Conservation (phyloP, 2,113 vertebrate species). For the Gobius niger region DNA sequence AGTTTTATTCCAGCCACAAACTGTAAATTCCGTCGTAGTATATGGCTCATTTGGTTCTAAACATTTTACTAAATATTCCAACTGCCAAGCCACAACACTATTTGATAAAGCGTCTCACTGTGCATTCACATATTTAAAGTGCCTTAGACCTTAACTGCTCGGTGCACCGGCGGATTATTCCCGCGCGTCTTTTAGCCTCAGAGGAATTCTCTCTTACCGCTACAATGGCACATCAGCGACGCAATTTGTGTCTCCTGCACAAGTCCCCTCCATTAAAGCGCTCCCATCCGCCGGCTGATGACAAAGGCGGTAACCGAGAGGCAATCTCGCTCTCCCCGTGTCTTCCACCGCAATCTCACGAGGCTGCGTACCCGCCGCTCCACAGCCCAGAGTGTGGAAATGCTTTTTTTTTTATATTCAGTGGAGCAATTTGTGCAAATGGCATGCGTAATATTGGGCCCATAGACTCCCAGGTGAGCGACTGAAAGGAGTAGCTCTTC, state of each 20-base stretch:
- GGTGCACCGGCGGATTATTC: not conserved
- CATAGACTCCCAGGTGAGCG: constrained; percentile 57
- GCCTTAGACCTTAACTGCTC: not conserved
- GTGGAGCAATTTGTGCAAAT: constrained; percentile 76
- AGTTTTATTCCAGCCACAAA: too few relatives aligned
- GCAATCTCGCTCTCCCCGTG: constrained; percentile 32
- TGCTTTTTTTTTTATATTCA: constrained; percentile 66
- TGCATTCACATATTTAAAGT: too few relatives aligned
- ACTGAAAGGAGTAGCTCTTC: constrained; percentile 53
- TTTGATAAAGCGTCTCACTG: too few relatives aligned
- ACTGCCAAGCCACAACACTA: too few relatives aligned
- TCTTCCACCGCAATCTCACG: too few relatives aligned
- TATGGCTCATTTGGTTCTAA: too few relatives aligned
- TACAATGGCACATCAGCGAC: constrained; percentile 2
- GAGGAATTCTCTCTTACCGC: constrained; percentile 8
- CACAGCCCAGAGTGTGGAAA: constrained; percentile 45
- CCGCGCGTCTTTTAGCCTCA: not conserved
- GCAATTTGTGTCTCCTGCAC: constrained; percentile 11
- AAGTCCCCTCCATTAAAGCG: constrained; percentile 23
- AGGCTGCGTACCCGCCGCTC: not conserved
- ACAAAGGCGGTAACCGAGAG: constrained; percentile 19
- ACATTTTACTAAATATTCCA: too few relatives aligned
- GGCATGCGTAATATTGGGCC: constrained; percentile 56
- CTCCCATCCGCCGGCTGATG: constrained; percentile 16
- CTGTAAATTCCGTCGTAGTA: too few relatives aligned